Evolutionary conservation across 2,113 vertebrate genomes (phyloP), one percentile per base, ranked within the genome.

Genomic region (Seriola aureovittata): DNA sequence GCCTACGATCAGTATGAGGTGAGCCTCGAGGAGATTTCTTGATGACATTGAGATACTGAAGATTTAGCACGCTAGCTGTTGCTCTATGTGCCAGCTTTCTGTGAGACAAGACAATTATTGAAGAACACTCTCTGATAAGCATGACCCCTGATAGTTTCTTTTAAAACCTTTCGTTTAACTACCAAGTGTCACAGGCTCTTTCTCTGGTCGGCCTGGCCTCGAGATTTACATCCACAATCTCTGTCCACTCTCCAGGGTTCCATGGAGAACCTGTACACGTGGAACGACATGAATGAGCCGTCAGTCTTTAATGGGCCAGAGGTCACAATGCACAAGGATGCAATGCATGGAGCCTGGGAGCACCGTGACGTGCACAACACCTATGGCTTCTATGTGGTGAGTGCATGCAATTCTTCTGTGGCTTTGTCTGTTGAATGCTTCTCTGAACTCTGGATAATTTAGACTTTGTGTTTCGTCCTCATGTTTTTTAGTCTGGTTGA

Each of bases 231-330:
- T 48, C 4, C 59, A 23, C 38, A 25, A 44, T 75, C 4, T 80
- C 48, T 75, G 52, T 67, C 21, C 81, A 98, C 48, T 75, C 44
- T 67, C 21, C 81, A 98, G 97, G 97, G 97, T 16, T 94, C 96
- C 11, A 95, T 93, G 93, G 95, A 96, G 57, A 98, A 97, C 80
- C 88, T 97, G 25, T 96, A 94, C 71, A 94, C 95, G 0, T 98
- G 97, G 97, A 98, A 98, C 2, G 97, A 98, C 85, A 98, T 98
- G 97, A 98, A 98, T 0, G 97, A 98, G 76, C 97, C 97, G 0
- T 98, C 97, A 0, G 97, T 98, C 40, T 98, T 98, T 80, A 98
- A 97, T 0, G 97, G 97, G 16, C 97, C 97, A 0, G 97, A 98
- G 93, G 96, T 98, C 80, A 97, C 97, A 21, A 97, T 98, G 97